These are phyloP conservation scores for Netelia melanura DNA, from an alignment of 2,888 invertebrate genomes.

Conservation along the genomic window DNA sequence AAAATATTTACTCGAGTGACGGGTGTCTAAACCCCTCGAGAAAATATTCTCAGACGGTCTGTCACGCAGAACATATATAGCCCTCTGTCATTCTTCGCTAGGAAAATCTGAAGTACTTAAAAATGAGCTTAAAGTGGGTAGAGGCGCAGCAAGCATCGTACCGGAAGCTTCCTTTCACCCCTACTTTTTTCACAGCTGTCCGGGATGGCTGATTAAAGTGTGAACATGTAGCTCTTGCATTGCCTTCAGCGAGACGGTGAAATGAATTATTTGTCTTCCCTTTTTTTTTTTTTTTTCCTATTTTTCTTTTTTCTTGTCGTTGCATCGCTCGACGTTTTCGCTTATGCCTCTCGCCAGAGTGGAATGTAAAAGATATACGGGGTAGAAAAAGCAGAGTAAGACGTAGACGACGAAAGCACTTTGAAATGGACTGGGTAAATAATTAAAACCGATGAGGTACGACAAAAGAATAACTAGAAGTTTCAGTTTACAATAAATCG, in stretches of 20 bases:
- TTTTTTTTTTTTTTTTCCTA: slow-evolving; percentile 2
- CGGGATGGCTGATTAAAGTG: slow-evolving; percentile 52
- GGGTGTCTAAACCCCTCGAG: background rate
- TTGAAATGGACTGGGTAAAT: slow-evolving; percentile 40
- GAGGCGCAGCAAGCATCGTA: slow-evolving; percentile 1
- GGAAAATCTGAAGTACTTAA: slow-evolving; percentile 31
- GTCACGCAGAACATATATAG: background rate
- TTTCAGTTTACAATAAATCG: slow-evolving; percentile 52
- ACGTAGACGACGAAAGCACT: slow-evolving; percentile 2
- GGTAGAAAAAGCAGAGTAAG: slow-evolving; percentile 1
- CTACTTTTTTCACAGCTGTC: slow-evolving; percentile 24
- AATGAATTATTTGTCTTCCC: slow-evolving; percentile 10
- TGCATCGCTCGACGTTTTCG: slow-evolving; percentile 18
- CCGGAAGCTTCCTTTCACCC: slow-evolving; percentile 18
- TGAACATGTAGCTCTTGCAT: slow-evolving; percentile 31
- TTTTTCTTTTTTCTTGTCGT: slow-evolving; percentile 1
- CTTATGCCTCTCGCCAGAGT: background rate
- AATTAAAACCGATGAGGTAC: slow-evolving; percentile 47
- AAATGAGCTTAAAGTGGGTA: slow-evolving; percentile 20
- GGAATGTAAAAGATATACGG: background rate
- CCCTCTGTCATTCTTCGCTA: background rate
- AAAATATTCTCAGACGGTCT: background rate
- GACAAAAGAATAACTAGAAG: slow-evolving; percentile 18
- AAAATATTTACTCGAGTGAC: slow-evolving; percentile 1
- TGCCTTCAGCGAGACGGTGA: background rate